Evolutionary conservation across 1,140 invertebrate species (phyloP).

Genomic region (Parapsyche elsis): DNA sequence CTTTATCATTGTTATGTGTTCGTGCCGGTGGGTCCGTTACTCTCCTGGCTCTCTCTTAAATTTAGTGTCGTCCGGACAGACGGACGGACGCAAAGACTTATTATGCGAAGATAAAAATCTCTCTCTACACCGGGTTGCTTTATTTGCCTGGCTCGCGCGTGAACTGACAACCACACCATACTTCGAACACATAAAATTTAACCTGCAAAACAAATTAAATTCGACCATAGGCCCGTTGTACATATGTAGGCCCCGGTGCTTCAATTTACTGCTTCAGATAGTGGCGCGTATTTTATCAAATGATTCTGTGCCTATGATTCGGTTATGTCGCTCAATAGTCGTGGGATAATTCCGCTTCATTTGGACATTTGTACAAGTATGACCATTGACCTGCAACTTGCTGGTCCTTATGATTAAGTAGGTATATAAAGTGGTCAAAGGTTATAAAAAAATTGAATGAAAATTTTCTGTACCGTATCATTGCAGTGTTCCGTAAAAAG

Average conservation of each 20-base stretch:
- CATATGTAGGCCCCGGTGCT: not conserved
- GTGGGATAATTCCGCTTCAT: no score
- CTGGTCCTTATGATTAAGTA: no score
- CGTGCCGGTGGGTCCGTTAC: conserved; percentile 44
- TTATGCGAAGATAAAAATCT: conserved; percentile 44
- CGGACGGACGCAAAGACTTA: conserved; percentile 45
- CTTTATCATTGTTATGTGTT: conserved; percentile 47
- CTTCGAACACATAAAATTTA: not conserved
- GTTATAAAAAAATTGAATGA: no score
- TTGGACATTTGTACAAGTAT: no score
- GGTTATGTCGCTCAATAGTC: no score
- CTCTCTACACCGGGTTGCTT: conserved; percentile 24
- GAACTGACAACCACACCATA: no score
- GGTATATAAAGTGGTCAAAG: no score
- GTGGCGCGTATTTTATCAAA: no score
- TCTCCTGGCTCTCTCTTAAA: conserved; percentile 41
- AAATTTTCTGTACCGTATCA: no score
- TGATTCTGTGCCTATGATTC: no score
- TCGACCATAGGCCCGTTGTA: not conserved
- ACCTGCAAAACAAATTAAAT: not conserved
- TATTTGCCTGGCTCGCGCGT: conserved; percentile 24
- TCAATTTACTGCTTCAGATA: not conserved
- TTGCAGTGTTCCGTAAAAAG: no score
- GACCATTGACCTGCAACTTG: no score
- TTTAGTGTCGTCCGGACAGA: conserved; percentile 44